Base-by-base conservation (phyloP, 1,140 invertebrate genomes). In the Nasonia vitripennis region DNA sequence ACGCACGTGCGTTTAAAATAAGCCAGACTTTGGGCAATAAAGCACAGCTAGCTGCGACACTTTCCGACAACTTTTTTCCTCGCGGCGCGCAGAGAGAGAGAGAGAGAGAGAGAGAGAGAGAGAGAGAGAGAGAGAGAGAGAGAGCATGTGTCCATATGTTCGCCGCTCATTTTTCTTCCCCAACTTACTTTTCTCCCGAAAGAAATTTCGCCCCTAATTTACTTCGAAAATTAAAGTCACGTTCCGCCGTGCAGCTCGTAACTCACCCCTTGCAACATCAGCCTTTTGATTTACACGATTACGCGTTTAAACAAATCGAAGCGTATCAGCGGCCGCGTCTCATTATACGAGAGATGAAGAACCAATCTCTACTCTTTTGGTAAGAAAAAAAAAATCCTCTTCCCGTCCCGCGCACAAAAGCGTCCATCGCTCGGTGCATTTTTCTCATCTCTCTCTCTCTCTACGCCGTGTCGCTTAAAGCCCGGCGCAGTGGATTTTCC, bases 91-190 rank as follows among this genome's bases (percentile, higher is more conserved):
- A 51, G 7, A 51, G 0, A 27, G 1, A 27, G 27, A 27, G 27
- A 27, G 27, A 27, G 27, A 27, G 27, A 27, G 27, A 27, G 27
- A 27, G 27, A 27, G 27, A 27, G 1, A 27, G 27, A 27, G 27
- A 27, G 27, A 27, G 27, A 27, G 27, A 27, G 27, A 27, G 27
- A 27, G 27, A 27, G 27, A 27, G 27, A 27, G 27, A 27, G 27
- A 27, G 34, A 37, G 34, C 34, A 37, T 20, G 11, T 51, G 34
- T 81, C 78, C 84, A 85, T 85, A 85, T 81, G 84, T 81, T 85
- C 84, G 41, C n/a, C 20, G 34, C 71, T 67, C 71, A 62, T 74
- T 67, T 85, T 62, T 85, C 71, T 45, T 70, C 2, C 31, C 9
- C 27, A 84, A 84, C 77, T 84, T 84, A 27, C 62, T 84, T 62